phyloP scores from a whole-genome alignment of 2,113 vertebrate genomes.

The Indicator maculatus region DNA sequence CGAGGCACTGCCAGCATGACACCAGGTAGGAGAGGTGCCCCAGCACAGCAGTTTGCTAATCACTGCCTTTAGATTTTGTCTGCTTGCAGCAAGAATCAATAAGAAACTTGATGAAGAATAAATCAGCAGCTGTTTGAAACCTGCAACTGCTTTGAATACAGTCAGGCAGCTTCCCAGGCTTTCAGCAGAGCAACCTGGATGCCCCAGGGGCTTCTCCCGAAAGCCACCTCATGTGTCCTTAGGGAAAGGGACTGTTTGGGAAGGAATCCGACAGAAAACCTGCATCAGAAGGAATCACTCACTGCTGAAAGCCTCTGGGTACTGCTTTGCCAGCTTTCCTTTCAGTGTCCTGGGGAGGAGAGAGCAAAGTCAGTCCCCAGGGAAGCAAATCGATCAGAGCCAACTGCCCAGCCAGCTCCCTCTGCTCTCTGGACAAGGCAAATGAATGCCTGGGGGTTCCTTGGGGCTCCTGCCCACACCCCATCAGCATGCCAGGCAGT shows the following conservation, averaged over 20 bases:
- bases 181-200: not conserved
- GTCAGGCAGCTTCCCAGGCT: not conserved
- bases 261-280: not conserved
- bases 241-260: not conserved
- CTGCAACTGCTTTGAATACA: rapidly evolving
- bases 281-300: slow-evolving; percentile 54
- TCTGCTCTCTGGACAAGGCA: rapidly evolving
- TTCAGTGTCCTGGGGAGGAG: slow-evolving; percentile 84
- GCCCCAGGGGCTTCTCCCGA: rapidly evolving
- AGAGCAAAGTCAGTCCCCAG: rapidly evolving
- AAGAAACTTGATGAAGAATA: rapidly evolving
- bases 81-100: not conserved
- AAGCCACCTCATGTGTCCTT: rapidly evolving
- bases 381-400: rapidly evolving
- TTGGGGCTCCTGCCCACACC: rapidly evolving
- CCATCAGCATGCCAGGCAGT: rapidly evolving
- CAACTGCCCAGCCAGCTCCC: rapidly evolving
- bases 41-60: rapidly evolving
- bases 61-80: not conserved
- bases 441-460: not conserved
- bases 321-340: slow-evolving; percentile 93
- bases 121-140: rapidly evolving
- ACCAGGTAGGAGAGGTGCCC: rapidly evolving
- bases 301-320: slow-evolving; percentile 96
- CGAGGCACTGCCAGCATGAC: rapidly evolving